A percentile compares a stretch with the other conserved stretches of the same genome.
These are phyloP conservation scores for Laticauda laticaudata DNA, from an alignment of 2,113 vertebrate species.

Conservation along the genomic window DNA sequence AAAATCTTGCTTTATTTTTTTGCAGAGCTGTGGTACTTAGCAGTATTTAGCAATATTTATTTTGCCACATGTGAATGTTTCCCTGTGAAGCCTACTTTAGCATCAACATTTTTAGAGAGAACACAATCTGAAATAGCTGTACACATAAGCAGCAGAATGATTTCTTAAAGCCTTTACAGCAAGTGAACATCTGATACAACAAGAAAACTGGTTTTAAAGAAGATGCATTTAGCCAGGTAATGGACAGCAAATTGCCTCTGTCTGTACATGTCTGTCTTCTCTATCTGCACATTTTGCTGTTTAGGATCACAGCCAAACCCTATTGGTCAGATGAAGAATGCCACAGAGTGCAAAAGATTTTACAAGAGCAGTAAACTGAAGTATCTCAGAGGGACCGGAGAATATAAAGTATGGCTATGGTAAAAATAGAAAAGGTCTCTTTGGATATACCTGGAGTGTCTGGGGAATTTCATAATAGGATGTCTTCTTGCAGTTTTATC, in stretches of 20 bases:
- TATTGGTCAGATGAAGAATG: neutral
- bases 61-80: neutral
- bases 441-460: neutral
- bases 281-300: neutral
- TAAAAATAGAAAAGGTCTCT: neutral
- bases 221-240: constrained; percentile 16
- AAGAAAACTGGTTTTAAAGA: neutral
- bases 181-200: neutral
- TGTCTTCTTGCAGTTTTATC: neutral
- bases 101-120: neutral
- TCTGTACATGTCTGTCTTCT: neutral
- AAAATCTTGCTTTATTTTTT: neutral
- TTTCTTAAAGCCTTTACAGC: neutral
- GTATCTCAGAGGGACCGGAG: neutral
- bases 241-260: neutral
- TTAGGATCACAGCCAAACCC: neutral
- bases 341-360: neutral
- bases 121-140: neutral
- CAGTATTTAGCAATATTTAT: neutral
- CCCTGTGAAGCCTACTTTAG: neutral
- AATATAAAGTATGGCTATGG: neutral
- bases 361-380: neutral
- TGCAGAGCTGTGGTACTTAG: neutral
- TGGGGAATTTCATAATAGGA: neutral
- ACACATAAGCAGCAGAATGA: neutral